Evolutionary conservation across 2,888 invertebrate genomes (phyloP), one percentile per base, ranked within the genome.

Genomic region (Resseliella maxima): DNA sequence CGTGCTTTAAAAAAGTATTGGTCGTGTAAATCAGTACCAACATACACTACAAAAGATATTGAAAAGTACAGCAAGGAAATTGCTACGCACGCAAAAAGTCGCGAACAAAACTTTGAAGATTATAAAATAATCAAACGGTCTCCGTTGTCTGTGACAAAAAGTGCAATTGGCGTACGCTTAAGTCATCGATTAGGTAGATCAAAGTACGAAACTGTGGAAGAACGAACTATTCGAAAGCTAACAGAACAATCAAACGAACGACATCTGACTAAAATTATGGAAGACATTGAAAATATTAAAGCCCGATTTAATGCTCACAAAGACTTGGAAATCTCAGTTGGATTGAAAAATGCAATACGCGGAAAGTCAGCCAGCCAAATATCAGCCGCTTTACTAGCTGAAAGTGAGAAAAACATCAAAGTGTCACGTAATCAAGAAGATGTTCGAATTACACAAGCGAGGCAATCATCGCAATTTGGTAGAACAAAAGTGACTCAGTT

Each of bases 301-400:
- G 50, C 46, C 1, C 45, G 83, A 0, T 86, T 86, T 83, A 86
- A 86, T 86, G 36, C 83, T 24, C 81, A 86, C 45, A 90, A 93
- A 90, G 90, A 92, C 89, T 91, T 91, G 87, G 91, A 92, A 88
- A 90, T 91, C 89, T 90, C 92, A 21, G 90, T 91, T 81, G 92
- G 92, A 88, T 93, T 92, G 88, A 92, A 92, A 88, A 90, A 90
- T 88, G 89, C 90, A 85, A 91, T 95, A 85, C 93, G 94, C 89
- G 95, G 95, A 86, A 95, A 94, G 92, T 95, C 96, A 1, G 95
- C 95, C 8, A 94, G 93, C 89, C 94, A 94, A 85, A 96, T 96
- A 87, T 94, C 94, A 88, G 93, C 93, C 87, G 93, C 94, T 21
- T 91, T 95, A 72, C 90, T 95, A 81, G 92, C 93, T 59, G 93